These are phyloP conservation scores for Leucopsar rothschildi DNA, from an alignment of 2,113 vertebrate genomes.

Conservation along the genomic window DNA sequence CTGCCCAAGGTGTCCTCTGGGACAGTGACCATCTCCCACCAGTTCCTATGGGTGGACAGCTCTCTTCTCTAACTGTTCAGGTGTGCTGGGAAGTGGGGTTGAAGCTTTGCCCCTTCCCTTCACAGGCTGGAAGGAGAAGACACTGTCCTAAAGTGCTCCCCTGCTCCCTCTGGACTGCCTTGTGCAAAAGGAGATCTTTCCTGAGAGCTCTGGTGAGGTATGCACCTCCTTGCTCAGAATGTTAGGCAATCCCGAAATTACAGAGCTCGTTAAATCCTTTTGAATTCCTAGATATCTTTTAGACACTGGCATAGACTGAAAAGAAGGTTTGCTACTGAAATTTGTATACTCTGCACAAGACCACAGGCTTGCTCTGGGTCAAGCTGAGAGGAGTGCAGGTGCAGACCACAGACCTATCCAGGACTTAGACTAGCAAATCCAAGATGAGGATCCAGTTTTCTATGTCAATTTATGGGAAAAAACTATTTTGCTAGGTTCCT, in stretches of 20 bases:
- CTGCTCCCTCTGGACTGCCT: neutral
- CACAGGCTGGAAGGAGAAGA: neutral
- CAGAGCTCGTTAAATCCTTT: neutral
- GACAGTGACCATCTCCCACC: neutral
- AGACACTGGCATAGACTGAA: neutral
- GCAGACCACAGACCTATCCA: neutral
- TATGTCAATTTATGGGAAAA: neutral
- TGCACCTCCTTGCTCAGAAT: neutral
- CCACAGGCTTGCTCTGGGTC: neutral
- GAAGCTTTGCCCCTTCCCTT: neutral
- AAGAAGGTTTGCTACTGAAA: neutral
- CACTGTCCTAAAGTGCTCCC: accelerated
- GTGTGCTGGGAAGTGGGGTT: neutral
- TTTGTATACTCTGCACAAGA: neutral
- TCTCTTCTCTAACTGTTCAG: neutral
- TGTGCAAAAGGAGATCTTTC: neutral
- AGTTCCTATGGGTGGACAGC: neutral
- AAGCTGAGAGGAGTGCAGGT: neutral
- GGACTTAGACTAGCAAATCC: neutral
- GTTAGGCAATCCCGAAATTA: neutral
- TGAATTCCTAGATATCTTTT: neutral
- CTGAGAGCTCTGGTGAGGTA: neutral
- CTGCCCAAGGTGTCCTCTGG: neutral
- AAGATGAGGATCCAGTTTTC: neutral
- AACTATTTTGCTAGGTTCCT: neutral